A percentile compares a stretch with the other conserved stretches of the same genome.
These are phyloP conservation scores for Tanytarsus gracilentus DNA, from an alignment of 2,888 invertebrate species.

Conservation along the genomic window DNA sequence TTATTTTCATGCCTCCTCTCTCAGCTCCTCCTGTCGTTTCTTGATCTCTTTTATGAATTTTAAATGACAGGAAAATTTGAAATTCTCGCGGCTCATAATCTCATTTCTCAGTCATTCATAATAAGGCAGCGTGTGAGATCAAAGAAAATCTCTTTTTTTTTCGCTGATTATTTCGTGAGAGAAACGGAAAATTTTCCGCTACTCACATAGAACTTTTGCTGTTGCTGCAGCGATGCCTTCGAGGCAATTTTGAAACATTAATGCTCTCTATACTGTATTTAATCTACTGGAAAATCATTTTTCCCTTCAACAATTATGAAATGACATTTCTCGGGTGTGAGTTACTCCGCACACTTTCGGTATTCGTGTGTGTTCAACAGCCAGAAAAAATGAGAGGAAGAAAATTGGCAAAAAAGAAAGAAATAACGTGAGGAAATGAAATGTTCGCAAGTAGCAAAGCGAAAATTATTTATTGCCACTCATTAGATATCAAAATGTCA, in stretches of 20 bases:
- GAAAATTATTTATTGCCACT: conserved; percentile 21
- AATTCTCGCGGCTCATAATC: conserved; percentile 13
- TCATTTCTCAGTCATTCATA: not conserved
- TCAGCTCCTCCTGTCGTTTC: not conserved
- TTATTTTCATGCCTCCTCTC: not conserved
- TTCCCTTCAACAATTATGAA: conserved; percentile 19
- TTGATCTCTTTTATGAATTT: not conserved
- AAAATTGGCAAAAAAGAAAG: not conserved
- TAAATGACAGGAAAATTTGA: conserved; percentile 5
- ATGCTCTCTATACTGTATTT: not conserved
- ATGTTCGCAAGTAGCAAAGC: not conserved
- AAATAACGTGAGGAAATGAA: not conserved
- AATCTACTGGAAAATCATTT: conserved; percentile 22
- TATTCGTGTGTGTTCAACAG: not conserved
- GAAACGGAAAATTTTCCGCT: not conserved
- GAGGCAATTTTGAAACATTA: not conserved
- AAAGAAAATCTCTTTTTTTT: not conserved
- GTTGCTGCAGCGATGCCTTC: not conserved
- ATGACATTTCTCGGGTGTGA: not conserved
- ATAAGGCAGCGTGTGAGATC: not conserved
- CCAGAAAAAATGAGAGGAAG: not conserved
- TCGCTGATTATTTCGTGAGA: not conserved
- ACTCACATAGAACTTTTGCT: not conserved
- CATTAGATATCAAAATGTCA: conserved; percentile 27
- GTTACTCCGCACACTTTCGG: too few species aligned